Evolutionary conservation across 1,140 invertebrate genomes (phyloP).

Genomic region (Himalopsyche phryganea): DNA sequence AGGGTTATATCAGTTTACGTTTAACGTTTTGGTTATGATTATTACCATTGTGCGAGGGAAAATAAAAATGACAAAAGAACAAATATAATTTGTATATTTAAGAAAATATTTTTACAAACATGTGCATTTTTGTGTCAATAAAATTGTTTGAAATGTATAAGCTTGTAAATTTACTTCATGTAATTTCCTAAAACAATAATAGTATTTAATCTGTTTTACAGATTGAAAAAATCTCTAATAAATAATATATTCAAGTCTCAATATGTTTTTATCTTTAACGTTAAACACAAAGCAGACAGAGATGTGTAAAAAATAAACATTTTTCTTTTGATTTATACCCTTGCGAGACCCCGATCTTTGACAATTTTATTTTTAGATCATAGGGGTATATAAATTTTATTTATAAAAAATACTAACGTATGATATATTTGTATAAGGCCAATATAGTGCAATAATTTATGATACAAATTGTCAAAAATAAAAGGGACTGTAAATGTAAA

Average conservation of each 20-base stretch:
- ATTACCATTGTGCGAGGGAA: background rate
- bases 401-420: background rate
- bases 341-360: no score
- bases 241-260: constrained; percentile 4
- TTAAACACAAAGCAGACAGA: background rate
- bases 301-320: background rate
- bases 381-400: background rate
- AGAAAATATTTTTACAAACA: constrained; percentile 27
- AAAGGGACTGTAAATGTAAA: no score
- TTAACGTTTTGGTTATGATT: background rate
- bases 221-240: constrained; percentile 2
- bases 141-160: constrained; percentile 12
- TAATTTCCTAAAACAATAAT: background rate
- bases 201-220: background rate
- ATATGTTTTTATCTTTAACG: background rate
- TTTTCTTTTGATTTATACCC: background rate
- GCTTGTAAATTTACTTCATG: background rate
- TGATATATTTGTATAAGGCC: background rate
- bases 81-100: constrained; percentile 21
- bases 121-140: constrained; percentile 20
- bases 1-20: background rate
- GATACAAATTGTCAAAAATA: no score
- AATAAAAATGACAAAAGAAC: background rate
- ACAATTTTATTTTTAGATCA: background rate
- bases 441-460: no score